Base-by-base conservation (phyloP, 2,113 vertebrate species). In the Hydrochoerus hydrochaeris region DNA sequence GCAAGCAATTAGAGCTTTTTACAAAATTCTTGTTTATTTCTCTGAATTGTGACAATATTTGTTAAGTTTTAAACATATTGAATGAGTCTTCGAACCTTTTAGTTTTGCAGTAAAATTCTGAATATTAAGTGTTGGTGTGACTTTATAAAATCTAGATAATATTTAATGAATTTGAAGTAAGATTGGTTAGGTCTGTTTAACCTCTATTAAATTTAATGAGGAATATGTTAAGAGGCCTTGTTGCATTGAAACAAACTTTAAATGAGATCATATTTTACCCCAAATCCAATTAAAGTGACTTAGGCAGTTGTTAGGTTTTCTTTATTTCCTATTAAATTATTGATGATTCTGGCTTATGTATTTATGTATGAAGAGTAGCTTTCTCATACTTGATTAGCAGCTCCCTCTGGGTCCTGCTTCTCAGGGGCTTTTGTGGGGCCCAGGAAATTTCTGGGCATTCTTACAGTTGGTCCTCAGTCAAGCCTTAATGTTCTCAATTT, bases 21-120 rank as follows among this genome's bases (percentile, higher is more conserved):
- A 28, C 44, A 77, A 77, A 46, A 92, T 97, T 97, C 96, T 93
- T 96, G 96, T 98, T 98, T 98, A 95, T 98, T 98, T 98, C 90
- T 95, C 84, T 82, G 73, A 98, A 91, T 97, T 94, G 95, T 98
- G 95, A 87, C 86, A 98, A 97, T 97, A 97, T 98, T 98, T 98
- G 97, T 98, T 97, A 97, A 96, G 93, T 97, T 92, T 94, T 73
- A 81, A 95, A 91, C 63, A 96, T 94, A 97, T 52, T 93, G 95
- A 95, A 89, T 93, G 98, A 96, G 98, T 97, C 96, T 71, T 85
- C 46, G 93, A 49, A 78, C 96, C 81, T 65, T 97, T 98, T 81
- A 3, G 75, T 58, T 87, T 98, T 98, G 95, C 97, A 98, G 93
- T 92, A 88, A 96, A 93, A 97, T n/a, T 97, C 83, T 98, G 95